Percentiles rank a stretch among this genome's conserved stretches.
Evolutionary conservation across 2,113 vertebrate genomes (phyloP).

Genomic region (Maccullochella peelii): DNA sequence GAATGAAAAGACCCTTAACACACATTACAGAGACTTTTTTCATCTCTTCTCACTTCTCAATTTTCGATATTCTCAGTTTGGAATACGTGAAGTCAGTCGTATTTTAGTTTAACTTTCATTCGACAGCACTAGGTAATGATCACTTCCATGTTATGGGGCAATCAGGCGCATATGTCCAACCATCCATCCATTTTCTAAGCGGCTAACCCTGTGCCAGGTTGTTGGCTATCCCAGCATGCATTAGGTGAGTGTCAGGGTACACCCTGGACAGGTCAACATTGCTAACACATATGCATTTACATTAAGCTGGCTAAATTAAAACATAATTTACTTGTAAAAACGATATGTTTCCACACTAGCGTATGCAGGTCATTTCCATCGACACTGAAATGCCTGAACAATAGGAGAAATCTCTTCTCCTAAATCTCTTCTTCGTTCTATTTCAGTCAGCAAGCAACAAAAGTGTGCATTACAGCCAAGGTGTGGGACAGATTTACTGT

Average conservation of each 20-base stretch:
- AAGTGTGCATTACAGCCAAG: background rate
- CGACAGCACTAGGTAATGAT: background rate
- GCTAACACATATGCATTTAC: background rate
- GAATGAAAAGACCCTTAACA: constrained; percentile 24
- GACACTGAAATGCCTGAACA: background rate
- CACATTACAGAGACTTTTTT: background rate
- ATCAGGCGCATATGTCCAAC: constrained; percentile 15
- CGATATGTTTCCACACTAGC: background rate
- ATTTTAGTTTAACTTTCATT: background rate
- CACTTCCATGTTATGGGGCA: background rate
- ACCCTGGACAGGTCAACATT: background rate
- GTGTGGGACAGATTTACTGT: background rate
- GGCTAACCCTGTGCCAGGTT: constrained; percentile 11
- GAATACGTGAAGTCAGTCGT: background rate
- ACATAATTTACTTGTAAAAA: background rate
- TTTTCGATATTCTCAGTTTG: constrained; percentile 14
- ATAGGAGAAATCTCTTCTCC: background rate
- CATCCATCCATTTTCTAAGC: constrained; percentile 8
- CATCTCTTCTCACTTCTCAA: constrained; percentile 17
- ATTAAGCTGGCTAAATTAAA: background rate
- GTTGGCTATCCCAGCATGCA: constrained; percentile 8
- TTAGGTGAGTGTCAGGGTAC: constrained; percentile 11
- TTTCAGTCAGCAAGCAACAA: background rate
- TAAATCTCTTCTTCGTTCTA: background rate
- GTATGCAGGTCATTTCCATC: background rate